Conservation (phyloP, 2,797 vertebrate genomes). For the Toxotes lorentzi region DNA sequence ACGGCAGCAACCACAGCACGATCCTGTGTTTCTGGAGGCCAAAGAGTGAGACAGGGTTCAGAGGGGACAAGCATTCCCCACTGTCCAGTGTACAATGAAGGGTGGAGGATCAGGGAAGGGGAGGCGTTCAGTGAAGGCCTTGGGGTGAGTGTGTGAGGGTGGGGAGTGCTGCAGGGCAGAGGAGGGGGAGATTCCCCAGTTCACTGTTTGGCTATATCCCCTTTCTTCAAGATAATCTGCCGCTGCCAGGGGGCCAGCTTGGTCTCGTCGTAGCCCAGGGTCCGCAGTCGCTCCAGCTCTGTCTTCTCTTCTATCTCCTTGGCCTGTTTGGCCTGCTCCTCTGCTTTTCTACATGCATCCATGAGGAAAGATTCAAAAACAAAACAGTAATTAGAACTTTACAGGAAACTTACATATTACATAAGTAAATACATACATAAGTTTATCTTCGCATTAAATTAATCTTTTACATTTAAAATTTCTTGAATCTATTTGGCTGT, state of each 20-base stretch:
- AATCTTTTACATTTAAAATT: no score
- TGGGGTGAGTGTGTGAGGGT: conserved; percentile 30
- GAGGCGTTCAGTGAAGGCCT: conserved; percentile 55
- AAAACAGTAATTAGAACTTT: conserved; percentile 1
- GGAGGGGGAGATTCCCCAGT: conserved; percentile 22
- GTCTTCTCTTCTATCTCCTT: conserved; percentile 91
- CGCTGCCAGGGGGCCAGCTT: conserved; percentile 98
- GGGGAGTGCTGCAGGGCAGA: conserved; percentile 22
- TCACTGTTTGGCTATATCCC: conserved; percentile 95
- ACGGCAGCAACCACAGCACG: conserved; percentile 44
- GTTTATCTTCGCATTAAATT: neutral
- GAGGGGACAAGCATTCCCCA: conserved; percentile 14
- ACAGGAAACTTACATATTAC: neutral
- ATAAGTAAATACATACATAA: no score
- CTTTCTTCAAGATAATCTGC: conserved; percentile 98
- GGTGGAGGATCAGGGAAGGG: conserved; percentile 32
- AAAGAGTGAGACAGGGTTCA: conserved; percentile 31
- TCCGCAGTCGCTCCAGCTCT: conserved; percentile 94
- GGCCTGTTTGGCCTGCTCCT: conserved; percentile 88
- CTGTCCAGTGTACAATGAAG: conserved; percentile 40
- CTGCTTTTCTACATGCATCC: conserved; percentile 86
- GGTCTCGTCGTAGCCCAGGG: conserved; percentile 95
- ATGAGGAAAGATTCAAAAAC: neutral
- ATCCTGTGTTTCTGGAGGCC: conserved; percentile 40
- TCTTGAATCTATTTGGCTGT: neutral